Conservation (phyloP, 2,113 vertebrate species). For the Agelaius tricolor region DNA sequence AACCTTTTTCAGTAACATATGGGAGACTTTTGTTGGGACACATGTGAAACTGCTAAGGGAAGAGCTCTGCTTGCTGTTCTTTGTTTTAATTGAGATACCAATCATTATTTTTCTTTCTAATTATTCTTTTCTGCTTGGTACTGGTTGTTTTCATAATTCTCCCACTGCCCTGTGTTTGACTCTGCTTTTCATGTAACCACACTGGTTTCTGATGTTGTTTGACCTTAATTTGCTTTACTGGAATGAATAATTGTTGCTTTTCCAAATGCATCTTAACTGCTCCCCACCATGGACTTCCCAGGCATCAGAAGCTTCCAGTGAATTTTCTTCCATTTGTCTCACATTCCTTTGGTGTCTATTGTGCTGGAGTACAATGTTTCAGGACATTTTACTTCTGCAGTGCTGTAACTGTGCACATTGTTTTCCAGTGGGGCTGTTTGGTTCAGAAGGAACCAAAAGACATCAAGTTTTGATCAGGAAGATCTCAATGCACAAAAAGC, state of each 20-base stretch:
- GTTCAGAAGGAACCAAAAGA: neutral
- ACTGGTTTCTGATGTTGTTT: slow-evolving; percentile 35
- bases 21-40: accelerated
- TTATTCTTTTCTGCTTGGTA: slow-evolving; percentile 3
- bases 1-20: neutral
- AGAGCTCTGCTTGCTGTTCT: neutral
- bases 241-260: slow-evolving; percentile 52
- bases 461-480: neutral
- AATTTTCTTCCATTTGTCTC: slow-evolving; percentile 30
- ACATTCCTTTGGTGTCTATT: slow-evolving; percentile 41
- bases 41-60: neutral
- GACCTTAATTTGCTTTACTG: slow-evolving; percentile 46
- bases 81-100: neutral
- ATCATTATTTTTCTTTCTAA: slow-evolving; percentile 9
- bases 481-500: neutral
- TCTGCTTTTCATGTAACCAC: slow-evolving; percentile 19
- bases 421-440: neutral
- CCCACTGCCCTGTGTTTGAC: slow-evolving; percentile 5
- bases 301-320: slow-evolving; percentile 25
- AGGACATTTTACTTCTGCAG: neutral
- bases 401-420: neutral
- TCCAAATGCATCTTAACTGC: slow-evolving; percentile 38
- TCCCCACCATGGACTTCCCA: slow-evolving; percentile 47
- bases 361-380: neutral
- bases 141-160: slow-evolving; percentile 22